Percentiles rank a stretch among this genome's conserved stretches.
Conservation (phyloP, 2,888 invertebrate species). For the Seladonia tumulorum region DNA sequence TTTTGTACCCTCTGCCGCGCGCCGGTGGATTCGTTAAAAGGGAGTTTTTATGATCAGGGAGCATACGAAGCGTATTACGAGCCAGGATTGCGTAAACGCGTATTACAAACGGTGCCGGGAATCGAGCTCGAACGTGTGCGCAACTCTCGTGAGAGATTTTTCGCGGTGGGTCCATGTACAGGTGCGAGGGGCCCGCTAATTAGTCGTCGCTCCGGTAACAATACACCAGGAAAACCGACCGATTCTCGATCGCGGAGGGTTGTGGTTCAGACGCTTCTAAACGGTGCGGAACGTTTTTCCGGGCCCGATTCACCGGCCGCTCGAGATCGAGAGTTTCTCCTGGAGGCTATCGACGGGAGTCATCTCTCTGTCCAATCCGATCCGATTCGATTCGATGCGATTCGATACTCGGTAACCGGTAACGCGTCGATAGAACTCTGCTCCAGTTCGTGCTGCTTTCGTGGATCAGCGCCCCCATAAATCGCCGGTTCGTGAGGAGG, state of each 20-base stretch:
- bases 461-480: neutral
- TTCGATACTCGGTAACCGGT: neutral
- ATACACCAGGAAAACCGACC: slow-evolving; percentile 39
- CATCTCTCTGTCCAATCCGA: neutral
- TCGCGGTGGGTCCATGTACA: slow-evolving; percentile 42
- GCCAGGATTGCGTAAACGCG: slow-evolving; percentile 35
- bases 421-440: neutral
- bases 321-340: neutral
- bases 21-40: too few species aligned
- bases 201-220: slow-evolving; percentile 41
- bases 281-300: slow-evolving; percentile 1
- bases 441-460: neutral
- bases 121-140: slow-evolving; percentile 36
- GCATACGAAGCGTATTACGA: neutral
- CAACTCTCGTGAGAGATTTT: slow-evolving; percentile 71
- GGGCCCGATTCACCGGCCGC: neutral
- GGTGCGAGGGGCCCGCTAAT: slow-evolving; percentile 47
- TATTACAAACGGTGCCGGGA: slow-evolving; percentile 31
- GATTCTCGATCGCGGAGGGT: neutral
- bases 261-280: neutral
- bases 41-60: neutral
- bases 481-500: neutral
- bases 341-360: neutral
- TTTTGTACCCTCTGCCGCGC: neutral
- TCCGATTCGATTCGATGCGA: neutral